A percentile compares a stretch with the other conserved stretches of the same genome.
Conservation (phyloP, 2,888 invertebrate genomes). For the Scrobipalpa atriplicella region DNA sequence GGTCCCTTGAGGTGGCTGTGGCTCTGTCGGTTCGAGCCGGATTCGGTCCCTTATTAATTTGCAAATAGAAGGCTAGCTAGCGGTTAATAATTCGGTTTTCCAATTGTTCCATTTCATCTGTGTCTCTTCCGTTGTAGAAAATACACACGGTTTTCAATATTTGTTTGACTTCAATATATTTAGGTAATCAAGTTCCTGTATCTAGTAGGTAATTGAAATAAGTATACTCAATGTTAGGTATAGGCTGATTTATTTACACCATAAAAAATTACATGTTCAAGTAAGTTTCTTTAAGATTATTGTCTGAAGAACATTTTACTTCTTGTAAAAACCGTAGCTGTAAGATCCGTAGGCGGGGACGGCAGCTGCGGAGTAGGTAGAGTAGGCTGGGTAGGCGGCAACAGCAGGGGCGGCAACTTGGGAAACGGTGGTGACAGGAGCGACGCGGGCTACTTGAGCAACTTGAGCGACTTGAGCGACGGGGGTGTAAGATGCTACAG, state of each 20-base stretch:
- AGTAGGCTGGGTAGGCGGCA: constrained; percentile 28
- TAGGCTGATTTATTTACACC: too few species aligned
- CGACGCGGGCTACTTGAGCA: background rate
- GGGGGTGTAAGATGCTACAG: background rate
- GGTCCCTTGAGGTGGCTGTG: constrained; percentile 5
- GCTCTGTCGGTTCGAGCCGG: constrained; percentile 8
- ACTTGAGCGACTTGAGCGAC: constrained; percentile 6
- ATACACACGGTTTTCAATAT: background rate
- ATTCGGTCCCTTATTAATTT: constrained; percentile 3
- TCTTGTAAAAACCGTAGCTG: constrained; percentile 28
- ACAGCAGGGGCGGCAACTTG: background rate
- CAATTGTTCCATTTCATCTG: background rate
- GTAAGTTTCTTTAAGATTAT: too few species aligned
- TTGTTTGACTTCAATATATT: too few species aligned
- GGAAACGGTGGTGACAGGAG: too few species aligned
- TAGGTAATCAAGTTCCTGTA: too few species aligned
- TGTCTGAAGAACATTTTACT: constrained; percentile 10
- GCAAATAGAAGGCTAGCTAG: background rate
- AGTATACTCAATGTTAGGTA: too few species aligned
- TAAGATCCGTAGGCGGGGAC: constrained; percentile 27
- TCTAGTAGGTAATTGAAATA: too few species aligned
- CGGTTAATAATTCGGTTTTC: constrained; percentile 3
- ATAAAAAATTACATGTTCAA: too few species aligned
- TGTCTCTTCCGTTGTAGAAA: background rate
- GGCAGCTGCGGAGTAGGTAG: constrained; percentile 29